A percentile compares a stretch with the other conserved stretches of the same genome.
These are phyloP conservation scores for Tyrannus savana DNA, from an alignment of 2,113 vertebrate species.

Conservation along the genomic window DNA sequence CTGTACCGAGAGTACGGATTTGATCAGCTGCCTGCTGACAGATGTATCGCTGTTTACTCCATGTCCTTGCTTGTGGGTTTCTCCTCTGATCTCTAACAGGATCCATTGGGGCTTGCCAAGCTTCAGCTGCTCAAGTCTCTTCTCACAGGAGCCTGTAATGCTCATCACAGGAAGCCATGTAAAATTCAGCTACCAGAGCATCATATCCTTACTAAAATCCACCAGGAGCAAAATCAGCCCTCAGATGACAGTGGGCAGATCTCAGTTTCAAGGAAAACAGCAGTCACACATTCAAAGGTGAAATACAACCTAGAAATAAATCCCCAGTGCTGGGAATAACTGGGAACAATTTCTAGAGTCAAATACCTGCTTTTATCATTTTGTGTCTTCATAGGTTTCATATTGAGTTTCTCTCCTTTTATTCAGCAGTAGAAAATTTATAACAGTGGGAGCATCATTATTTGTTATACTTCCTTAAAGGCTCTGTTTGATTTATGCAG, in stretches of 20 bases:
- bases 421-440: conserved; percentile 31
- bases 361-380: conserved; percentile 29
- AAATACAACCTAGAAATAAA: conserved; percentile 9
- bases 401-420: background rate
- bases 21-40: conserved; percentile 46
- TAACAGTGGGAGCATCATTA: conserved; percentile 20
- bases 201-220: background rate
- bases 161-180: background rate
- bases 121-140: conserved; percentile 12
- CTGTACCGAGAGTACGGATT: background rate
- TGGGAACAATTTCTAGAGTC: background rate
- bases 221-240: background rate
- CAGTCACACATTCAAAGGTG: background rate
- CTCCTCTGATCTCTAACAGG: conserved; percentile 33
- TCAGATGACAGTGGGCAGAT: background rate
- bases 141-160: conserved; percentile 20
- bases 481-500: conserved; percentile 31
- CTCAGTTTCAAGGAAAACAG: conserved; percentile 18
- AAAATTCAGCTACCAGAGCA: conserved; percentile 32
- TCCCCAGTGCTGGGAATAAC: background rate
- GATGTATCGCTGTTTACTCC: conserved; percentile 40
- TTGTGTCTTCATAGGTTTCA: conserved; percentile 9
- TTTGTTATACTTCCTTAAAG: conserved; percentile 37
- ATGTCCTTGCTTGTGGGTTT: conserved; percentile 41
- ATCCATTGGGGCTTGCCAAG: conserved; percentile 23